A percentile compares a stretch with the other conserved stretches of the same genome.
Evolutionary conservation across 2,113 vertebrate species (phyloP).

Genomic region (Narcine bancroftii): DNA sequence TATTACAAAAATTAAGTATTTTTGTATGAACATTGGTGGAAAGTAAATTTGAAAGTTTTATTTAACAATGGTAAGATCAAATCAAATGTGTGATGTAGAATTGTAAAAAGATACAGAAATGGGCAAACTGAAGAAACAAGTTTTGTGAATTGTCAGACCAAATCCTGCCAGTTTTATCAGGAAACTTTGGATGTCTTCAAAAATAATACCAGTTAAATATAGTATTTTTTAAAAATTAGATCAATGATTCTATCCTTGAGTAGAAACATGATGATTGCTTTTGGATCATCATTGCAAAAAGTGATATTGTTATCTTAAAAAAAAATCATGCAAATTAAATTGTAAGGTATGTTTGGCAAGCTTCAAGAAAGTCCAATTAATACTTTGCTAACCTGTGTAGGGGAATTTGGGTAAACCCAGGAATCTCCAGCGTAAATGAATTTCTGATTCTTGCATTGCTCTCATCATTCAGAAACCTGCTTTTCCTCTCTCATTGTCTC

Average conservation of each 20-base stretch:
- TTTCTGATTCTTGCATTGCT: neutral
- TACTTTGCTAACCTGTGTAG: neutral
- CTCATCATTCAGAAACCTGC: neutral
- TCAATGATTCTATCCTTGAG: neutral
- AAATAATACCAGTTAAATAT: neutral
- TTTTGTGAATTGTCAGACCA: neutral
- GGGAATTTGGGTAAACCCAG: neutral
- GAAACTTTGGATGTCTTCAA: slow-evolving; percentile 24
- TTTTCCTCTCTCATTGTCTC: neutral
- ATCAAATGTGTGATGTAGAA: neutral
- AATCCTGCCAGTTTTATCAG: slow-evolving; percentile 39
- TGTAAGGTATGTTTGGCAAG: neutral
- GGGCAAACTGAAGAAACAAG: neutral
- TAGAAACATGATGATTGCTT: neutral
- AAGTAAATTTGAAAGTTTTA: neutral
- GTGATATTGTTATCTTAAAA: neutral
- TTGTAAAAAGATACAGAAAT: neutral
- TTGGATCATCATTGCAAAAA: neutral
- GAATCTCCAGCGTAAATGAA: neutral
- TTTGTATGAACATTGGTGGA: neutral
- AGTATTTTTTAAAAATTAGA: neutral
- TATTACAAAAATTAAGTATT: neutral
- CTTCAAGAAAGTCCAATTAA: neutral
- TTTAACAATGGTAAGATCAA: neutral
- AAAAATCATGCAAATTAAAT: neutral